phyloP scores from a whole-genome alignment of 1,140 invertebrate genomes.

The Drosophila orena region DNA sequence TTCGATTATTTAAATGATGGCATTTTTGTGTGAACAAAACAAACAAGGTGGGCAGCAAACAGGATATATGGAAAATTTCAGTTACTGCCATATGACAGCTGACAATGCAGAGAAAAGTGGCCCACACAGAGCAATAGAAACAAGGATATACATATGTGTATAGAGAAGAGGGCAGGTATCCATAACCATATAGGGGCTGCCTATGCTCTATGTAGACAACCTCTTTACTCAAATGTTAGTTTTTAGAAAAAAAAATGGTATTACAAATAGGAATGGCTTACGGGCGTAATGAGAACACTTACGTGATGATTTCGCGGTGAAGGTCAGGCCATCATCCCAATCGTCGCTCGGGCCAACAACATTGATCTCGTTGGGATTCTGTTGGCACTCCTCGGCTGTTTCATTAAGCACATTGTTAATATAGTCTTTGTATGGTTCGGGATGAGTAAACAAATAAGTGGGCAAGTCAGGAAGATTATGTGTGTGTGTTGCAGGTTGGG shows the following conservation, averaged over 20 bases:
- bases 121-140: conserved; percentile 10
- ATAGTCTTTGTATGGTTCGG: conserved; percentile 87
- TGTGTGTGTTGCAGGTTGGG: conserved; percentile 10
- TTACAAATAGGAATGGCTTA: conserved; percentile 9
- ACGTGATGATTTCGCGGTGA: conserved; percentile 93
- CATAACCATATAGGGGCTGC: conserved; percentile 26
- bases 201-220: conserved; percentile 33
- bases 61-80: conserved; percentile 35
- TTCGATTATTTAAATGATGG: conserved; percentile 52
- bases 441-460: conserved; percentile 20
- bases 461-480: conserved; percentile 11
- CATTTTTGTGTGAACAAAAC: conserved; percentile 79
- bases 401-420: conserved; percentile 92
- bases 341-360: conserved; percentile 86
- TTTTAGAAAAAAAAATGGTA: conserved; percentile 21
- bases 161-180: conserved; percentile 17
- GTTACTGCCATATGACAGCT: conserved; percentile 63
- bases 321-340: conserved; percentile 94
- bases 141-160: neutral
- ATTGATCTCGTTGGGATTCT: conserved; percentile 80
- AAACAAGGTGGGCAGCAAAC: conserved; percentile 36
- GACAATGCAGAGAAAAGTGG: conserved; percentile 31
- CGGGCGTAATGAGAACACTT: conserved; percentile 85
- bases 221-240: conserved; percentile 34
- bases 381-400: conserved; percentile 86